phyloP scores from a whole-genome alignment of 1,140 invertebrate genomes.

The Diorhabda elongata region DNA sequence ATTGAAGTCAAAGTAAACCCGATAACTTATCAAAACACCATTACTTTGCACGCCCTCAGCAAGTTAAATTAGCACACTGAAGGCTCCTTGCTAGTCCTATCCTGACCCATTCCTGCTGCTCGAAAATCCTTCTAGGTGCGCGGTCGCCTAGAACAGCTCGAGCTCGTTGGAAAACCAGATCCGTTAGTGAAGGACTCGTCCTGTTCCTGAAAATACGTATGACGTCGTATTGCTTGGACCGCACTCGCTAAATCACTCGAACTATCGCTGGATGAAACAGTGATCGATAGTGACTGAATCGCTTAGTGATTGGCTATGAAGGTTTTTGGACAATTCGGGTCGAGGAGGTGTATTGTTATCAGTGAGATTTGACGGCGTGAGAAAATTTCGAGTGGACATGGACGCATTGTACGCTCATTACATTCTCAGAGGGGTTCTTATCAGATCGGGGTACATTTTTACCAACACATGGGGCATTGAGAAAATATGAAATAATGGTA shows the following conservation, averaged over 20 bases:
- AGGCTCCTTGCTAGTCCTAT: background rate
- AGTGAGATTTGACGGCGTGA: background rate
- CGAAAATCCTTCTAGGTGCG: conserved; percentile 20
- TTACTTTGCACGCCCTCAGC: no score
- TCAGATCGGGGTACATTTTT: conserved; percentile 32
- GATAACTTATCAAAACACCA: no score
- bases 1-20: no score
- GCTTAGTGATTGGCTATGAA: background rate
- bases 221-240: background rate
- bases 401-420: conserved; percentile 14
- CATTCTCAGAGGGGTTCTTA: conserved; percentile 21
- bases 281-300: background rate
- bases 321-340: background rate
- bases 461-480: conserved; percentile 26
- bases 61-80: background rate
- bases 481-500: conserved; percentile 42
- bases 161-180: conserved; percentile 15
- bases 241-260: background rate
- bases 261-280: background rate
- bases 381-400: conserved; percentile 24
- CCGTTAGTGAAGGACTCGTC: conserved; percentile 17
- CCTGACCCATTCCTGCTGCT: conserved; percentile 17
- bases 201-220: background rate
- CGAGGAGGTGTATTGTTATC: background rate
- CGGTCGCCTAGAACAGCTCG: conserved; percentile 26